Evolutionary conservation across 2,888 invertebrate species (phyloP), one percentile per base, ranked within the genome.

Genomic region (Cerastis rubricosa): DNA sequence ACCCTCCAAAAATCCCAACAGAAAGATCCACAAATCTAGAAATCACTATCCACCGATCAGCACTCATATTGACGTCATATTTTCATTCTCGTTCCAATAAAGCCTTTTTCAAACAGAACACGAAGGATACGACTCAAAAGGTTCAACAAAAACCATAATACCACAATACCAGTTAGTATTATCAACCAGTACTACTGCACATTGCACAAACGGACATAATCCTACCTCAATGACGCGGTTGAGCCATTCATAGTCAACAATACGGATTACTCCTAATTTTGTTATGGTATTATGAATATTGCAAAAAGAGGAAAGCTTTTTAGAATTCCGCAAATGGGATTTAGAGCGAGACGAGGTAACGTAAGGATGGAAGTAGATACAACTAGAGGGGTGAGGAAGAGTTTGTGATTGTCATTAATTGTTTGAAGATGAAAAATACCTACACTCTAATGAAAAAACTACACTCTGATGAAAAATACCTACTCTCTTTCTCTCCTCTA

Each of bases 181-280:
- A 57, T 49, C 22, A 29, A 9, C 25, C 57, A 71, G 67, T 61
- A 71, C 40, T 72, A 70, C 45, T 57, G 74, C 71, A 57, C 63
- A 49, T 85, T 87, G 87, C 85, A 81, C 84, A 87, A 87, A 63
- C 67, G 64, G 47, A 47, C 65, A 25, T 84, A 88, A 88, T 85
- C 79, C 80, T 9, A 0, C 43, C 73, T 83, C 82, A 87, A 85
- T 85, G 67, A 47, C 66, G 70, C 35, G 35, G 35, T 57, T 68
- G 12, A 49, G 43, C 68, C 78, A 70, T 81, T 76, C 76, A 86
- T 57, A 64, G 68, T 35, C 63, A 63, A 78, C 84, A 88, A 86
- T 80, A 11, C 51, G 86, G 84, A 88, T 87, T 88, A 85, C 64
- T 43, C 14, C 45, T 80, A 80, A 74, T 76, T 74, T 79, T 67